Percentiles rank a stretch among this genome's conserved stretches.
These are phyloP conservation scores for Dromococcyx pavoninus DNA, from an alignment of 2,797 vertebrate species.

Conservation along the genomic window DNA sequence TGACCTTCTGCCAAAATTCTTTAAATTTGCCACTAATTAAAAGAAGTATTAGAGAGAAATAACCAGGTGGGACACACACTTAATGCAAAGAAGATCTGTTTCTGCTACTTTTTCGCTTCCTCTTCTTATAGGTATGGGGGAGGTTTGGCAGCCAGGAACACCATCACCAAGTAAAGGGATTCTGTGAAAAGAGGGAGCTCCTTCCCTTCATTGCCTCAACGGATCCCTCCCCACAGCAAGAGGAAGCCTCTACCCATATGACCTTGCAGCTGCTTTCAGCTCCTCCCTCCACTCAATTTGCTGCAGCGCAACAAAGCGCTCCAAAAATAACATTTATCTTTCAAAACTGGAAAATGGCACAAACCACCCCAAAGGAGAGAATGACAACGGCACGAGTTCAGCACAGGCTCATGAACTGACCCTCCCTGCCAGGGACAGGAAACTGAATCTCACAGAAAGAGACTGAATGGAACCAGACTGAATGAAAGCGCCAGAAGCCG, in stretches of 20 bases:
- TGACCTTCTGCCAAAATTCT: not conserved
- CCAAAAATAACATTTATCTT: constrained; percentile 61
- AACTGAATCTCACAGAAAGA: constrained; percentile 7
- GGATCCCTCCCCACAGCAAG: not conserved
- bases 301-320: constrained; percentile 1
- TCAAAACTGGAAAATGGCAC: constrained; percentile 61
- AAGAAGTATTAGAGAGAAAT: not conserved
- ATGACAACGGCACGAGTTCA: constrained; percentile 56
- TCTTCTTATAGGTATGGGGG: rapidly evolving
- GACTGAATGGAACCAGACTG: constrained; percentile 20
- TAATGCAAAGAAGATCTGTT: not conserved
- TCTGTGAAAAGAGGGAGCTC: not conserved
- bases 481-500: constrained; percentile 17
- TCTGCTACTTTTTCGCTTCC: rapidly evolving
- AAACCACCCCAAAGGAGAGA: constrained; percentile 46
- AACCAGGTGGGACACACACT: not conserved
- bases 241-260: not conserved
- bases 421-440: constrained; percentile 41
- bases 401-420: not conserved
- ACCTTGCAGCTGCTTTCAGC: not conserved
- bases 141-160: not conserved
- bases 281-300: not conserved
- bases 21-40: not conserved
- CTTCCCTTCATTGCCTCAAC: not conserved
- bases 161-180: not conserved